These are phyloP conservation scores for Nezara viridula DNA, from an alignment of 2,888 invertebrate genomes.

Conservation along the genomic window DNA sequence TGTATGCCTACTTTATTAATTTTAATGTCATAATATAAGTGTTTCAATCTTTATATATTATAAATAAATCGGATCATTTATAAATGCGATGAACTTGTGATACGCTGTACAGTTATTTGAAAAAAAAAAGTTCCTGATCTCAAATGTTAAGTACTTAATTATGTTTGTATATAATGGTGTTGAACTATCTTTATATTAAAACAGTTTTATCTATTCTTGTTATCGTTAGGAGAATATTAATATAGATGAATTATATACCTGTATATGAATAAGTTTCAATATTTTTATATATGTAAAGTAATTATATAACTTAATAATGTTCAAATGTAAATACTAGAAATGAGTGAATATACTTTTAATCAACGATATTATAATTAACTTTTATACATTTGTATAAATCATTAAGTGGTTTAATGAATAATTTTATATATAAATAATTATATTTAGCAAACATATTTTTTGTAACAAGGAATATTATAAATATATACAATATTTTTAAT, in stretches of 20 bases:
- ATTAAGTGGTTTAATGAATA: slow-evolving; percentile 2
- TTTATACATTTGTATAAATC: slow-evolving; percentile 34
- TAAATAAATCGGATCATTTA: background rate
- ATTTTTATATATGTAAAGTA: background rate
- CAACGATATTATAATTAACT: background rate
- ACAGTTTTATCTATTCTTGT: background rate
- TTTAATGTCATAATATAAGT: background rate
- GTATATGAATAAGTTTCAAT: background rate
- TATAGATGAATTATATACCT: background rate
- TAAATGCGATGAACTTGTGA: slow-evolving; percentile 1
- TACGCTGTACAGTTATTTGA: background rate
- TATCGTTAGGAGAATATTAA: background rate
- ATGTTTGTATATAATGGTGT: background rate
- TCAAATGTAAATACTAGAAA: background rate
- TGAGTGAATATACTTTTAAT: slow-evolving; percentile 15
- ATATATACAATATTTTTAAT: slow-evolving; percentile 4
- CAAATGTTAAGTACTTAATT: slow-evolving; percentile 41
- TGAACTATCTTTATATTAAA: background rate
- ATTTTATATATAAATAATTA: slow-evolving; percentile 13
- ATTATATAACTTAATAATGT: background rate
- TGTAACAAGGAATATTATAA: slow-evolving; percentile 3
- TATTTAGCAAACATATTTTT: slow-evolving; percentile 26
- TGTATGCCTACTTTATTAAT: background rate
- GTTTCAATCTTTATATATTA: background rate
- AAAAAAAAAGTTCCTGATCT: slow-evolving; percentile 34